Percentiles rank a stretch among this genome's conserved stretches.
Conservation (phyloP, 1,140 invertebrate genomes). For the Leptinotarsa lineolata region DNA sequence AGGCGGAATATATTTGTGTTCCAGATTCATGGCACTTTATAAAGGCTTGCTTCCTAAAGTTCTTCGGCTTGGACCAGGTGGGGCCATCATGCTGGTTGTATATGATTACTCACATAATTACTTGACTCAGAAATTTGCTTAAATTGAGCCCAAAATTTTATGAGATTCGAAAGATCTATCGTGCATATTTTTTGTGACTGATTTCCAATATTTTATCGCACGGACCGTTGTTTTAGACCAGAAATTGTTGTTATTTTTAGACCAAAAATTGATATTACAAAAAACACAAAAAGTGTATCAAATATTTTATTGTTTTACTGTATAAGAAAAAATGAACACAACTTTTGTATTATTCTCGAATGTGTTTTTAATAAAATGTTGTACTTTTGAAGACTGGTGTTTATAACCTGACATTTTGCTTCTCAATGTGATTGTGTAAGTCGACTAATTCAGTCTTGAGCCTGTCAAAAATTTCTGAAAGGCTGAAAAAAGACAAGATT, state of each 20-base stretch:
- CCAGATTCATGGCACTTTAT: constrained; percentile 81
- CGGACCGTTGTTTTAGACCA: too few species aligned
- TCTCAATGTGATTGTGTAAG: constrained; percentile 44
- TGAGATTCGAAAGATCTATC: too few species aligned
- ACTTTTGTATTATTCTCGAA: background rate
- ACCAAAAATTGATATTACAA: too few species aligned
- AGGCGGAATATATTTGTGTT: constrained; percentile 46
- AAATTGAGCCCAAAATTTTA: background rate
- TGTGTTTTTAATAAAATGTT: background rate
- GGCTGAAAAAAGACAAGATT: constrained; percentile 33
- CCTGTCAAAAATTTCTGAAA: constrained; percentile 43
- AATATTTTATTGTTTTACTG: background rate
- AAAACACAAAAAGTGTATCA: background rate
- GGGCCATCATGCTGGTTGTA: constrained; percentile 87
- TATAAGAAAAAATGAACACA: constrained; percentile 17
- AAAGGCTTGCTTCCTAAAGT: constrained; percentile 91
- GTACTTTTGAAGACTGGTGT: background rate
- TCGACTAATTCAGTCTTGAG: constrained; percentile 44
- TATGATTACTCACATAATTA: constrained; percentile 80
- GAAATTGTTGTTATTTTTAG: too few species aligned
- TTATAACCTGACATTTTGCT: constrained; percentile 41
- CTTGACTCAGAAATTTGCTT: constrained; percentile 62
- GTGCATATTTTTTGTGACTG: too few species aligned
- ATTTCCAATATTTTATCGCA: too few species aligned
- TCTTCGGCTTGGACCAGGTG: constrained; percentile 86